A percentile compares a stretch with the other conserved stretches of the same genome.
Evolutionary conservation across 2,888 invertebrate species (phyloP).

Genomic region (Nomada fabriciana): DNA sequence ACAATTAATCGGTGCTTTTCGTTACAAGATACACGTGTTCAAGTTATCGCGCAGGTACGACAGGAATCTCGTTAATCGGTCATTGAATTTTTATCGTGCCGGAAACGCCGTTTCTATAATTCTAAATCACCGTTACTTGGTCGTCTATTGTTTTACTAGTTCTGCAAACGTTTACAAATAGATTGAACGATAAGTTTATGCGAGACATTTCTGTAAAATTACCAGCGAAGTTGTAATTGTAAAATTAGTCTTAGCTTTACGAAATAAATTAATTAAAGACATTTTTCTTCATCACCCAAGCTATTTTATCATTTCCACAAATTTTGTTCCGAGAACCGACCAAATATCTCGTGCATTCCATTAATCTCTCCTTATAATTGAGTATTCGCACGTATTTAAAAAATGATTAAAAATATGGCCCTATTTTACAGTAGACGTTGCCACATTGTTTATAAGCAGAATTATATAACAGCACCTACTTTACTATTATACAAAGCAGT

Average conservation of each 20-base stretch:
- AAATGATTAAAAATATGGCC: too few relatives aligned
- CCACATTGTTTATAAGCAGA: not conserved
- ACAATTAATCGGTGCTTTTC: slow-evolving; percentile 31
- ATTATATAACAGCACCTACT: not conserved
- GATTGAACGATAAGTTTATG: not conserved
- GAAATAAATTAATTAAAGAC: too few relatives aligned
- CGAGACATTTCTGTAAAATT: not conserved
- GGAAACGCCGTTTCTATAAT: slow-evolving; percentile 29
- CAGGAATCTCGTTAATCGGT: slow-evolving; percentile 42
- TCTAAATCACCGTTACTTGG: slow-evolving; percentile 18
- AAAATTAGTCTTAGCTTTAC: too few relatives aligned
- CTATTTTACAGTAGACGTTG: not conserved
- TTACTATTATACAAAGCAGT: not conserved
- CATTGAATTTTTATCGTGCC: slow-evolving; percentile 22
- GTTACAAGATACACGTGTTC: slow-evolving; percentile 7
- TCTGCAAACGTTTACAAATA: not conserved
- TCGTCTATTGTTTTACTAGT: not conserved
- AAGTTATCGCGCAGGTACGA: slow-evolving; percentile 14
- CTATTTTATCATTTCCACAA: too few relatives aligned
- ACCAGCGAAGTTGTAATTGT: not conserved
- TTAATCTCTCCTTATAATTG: not conserved
- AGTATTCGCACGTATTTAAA: not conserved
- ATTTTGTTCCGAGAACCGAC: too few relatives aligned
- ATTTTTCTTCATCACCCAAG: too few relatives aligned
- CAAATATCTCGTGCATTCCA: too few relatives aligned